Evolutionary conservation across 2,888 invertebrate species (phyloP), one percentile per base, ranked within the genome.

Genomic region (Gymnoscelis rufifasciata): DNA sequence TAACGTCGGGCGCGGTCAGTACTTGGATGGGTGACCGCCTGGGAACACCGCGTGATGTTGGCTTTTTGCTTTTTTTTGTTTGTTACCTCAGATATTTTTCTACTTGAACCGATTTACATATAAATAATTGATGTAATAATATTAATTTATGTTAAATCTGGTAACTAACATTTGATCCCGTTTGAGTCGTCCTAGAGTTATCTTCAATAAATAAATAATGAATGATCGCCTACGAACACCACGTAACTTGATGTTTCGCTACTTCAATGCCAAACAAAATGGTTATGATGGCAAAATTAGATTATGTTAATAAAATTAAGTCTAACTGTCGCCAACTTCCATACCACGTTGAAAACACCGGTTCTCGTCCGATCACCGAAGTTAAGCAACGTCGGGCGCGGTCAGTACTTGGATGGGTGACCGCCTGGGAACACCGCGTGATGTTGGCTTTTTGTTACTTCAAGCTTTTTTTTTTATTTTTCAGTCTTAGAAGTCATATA

Each of bases 291-390:
- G n/a, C n/a, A n/a, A n/a, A n/a, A n/a, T 19, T 3, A 3, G 5
- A 19, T 19, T 19, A 5, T 19, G 2, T 19, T 19, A 19, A 7
- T n/a, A 10, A 7, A 7, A 10, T 28, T 28, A 3, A 10, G 10
- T 10, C 10, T 10, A 1, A 4, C 3, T 43, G 1, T 64, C 60
- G 71, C 67, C 71, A 73, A 72, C 70, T 70, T 72, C 67, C 74
- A 75, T 73, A 73, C 74, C 67, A 75, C 65, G 72, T 72, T 77
- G 74, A 72, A 71, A 58, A 72, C 70, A 72, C 60, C 60, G 80
- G 79, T 80, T 83, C 81, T 83, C 83, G 81, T 83, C 83, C 82
- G 83, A 83, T 83, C 83, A 83, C 83, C 81, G 83, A 83, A 83
- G 81, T 82, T 79, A 84, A 82, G 81, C 81, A 82, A 78, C 83